Evolutionary conservation across 92 coral and sea anemone species (phyloP), one percentile per base, ranked within the genome.

Genomic region (Phymanthus crucifer): DNA sequence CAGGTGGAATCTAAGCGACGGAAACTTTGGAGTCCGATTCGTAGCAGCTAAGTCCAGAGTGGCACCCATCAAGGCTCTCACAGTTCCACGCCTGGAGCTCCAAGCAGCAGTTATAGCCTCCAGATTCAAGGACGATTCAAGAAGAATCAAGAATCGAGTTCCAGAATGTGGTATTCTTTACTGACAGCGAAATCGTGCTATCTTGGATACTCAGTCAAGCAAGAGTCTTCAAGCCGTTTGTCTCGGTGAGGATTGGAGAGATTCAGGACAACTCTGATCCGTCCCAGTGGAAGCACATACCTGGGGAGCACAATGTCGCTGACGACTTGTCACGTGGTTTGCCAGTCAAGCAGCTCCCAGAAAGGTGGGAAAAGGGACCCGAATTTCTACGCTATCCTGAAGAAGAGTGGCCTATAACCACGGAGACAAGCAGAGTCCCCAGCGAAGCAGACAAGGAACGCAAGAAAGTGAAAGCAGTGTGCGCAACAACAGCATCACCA

Each of bases 21-120:
- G 71, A 66, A 76, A 74, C 18, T 83, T 77, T 47, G 87, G 78
- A 45, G 76, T 77, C 8, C 36, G 72, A 32, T 77, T 77, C 45
- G 34, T 77, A 34, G 71, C 89, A 16, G 84, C 89, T 11, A 85
- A 85, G 47, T 85, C 89, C 9, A 82, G 93, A 89, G 90, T 89
- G 26, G 85, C 90, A 75, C 93, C 90, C 17, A 56, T 89, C 29
- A 89, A 89, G 76, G 75, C 73, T 75, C 78, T 89, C 54, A 85
- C 93, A 13, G 85, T 85, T 40, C 89, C 87, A 4, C 76, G 83
- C 12, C 81, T 88, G 18, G 86, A 83, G 40, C 71, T 88, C 23
- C 85, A 88, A 71, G 78, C 83, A 0, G 88, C 89, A 0, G 81
- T 85, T 1, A 23, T 73, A 14, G 89, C 84, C 4, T 31, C n/a